Evolutionary conservation across 1,140 invertebrate species (phyloP).

Genomic region (Drosophila biarmipes): DNA sequence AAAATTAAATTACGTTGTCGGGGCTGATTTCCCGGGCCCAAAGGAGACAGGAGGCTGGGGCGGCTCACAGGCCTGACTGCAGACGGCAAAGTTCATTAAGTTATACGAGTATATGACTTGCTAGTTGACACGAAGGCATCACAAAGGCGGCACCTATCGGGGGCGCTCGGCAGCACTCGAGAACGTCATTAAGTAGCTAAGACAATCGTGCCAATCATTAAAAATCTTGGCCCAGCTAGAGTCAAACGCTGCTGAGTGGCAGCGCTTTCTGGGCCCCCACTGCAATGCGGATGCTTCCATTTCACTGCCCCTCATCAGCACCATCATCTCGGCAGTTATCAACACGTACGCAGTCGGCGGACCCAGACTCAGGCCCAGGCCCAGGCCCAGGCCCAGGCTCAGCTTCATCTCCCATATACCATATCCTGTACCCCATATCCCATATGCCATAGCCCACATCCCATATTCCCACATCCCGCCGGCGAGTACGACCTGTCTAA

Average conservation of each 20-base stretch:
- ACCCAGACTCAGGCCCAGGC: not conserved
- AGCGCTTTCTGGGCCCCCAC: constrained; percentile 14
- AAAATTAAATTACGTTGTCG: constrained; percentile 72
- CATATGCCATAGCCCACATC: constrained; percentile 7
- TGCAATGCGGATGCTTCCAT: constrained; percentile 67
- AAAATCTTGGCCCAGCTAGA: constrained; percentile 65
- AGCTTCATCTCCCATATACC: too few relatives aligned
- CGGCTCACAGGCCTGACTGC: constrained; percentile 6
- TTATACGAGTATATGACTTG: constrained; percentile 47
- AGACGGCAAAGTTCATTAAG: constrained; percentile 75
- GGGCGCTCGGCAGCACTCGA: constrained; percentile 43
- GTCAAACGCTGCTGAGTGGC: constrained; percentile 68
- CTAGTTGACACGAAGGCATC: constrained; percentile 73
- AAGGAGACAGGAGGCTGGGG: too few relatives aligned
- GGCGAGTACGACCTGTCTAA: constrained; percentile 65
- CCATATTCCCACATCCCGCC: constrained; percentile 16
- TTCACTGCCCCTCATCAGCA: constrained; percentile 9
- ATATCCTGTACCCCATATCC: too few relatives aligned
- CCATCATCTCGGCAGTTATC: constrained; percentile 61
- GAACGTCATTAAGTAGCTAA: constrained; percentile 79
- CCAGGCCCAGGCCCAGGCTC: not conserved
- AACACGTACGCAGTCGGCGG: constrained; percentile 29
- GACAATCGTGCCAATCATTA: constrained; percentile 83
- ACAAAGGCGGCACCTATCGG: constrained; percentile 46
- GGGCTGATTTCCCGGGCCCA: not conserved